These are phyloP conservation scores for Coilia nasus DNA, from an alignment of 2,797 vertebrate genomes.

Conservation along the genomic window DNA sequence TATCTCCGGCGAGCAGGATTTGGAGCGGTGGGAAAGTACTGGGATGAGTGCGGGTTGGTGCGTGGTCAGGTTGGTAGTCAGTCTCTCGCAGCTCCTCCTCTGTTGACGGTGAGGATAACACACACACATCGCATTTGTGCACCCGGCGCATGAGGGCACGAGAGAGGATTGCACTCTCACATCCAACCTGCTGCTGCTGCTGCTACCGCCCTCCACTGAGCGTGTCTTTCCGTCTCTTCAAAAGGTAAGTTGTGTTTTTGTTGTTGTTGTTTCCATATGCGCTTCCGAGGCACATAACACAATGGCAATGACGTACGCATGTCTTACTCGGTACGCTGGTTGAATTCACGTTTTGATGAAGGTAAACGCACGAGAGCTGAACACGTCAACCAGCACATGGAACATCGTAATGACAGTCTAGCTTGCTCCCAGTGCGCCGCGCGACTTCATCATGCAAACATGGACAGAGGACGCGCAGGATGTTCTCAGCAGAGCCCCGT, in stretches of 20 bases:
- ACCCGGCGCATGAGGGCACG: conserved; percentile 68
- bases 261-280: background rate
- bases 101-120: conserved; percentile 59
- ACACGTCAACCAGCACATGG: background rate
- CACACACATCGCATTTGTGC: background rate
- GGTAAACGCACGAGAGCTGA: background rate
- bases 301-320: background rate
- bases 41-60: conserved; percentile 66
- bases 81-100: conserved; percentile 72
- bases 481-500: background rate
- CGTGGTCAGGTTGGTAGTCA: conserved; percentile 14
- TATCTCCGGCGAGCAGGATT: conserved; percentile 50
- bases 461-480: background rate
- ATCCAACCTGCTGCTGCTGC: conserved; percentile 62
- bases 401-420: conserved; percentile 15
- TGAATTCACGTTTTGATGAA: background rate
- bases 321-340: background rate
- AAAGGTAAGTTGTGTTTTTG: conserved; percentile 35
- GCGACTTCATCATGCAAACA: conserved; percentile 12
- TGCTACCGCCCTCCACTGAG: conserved; percentile 42
- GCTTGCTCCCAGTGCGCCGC: background rate
- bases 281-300: background rate
- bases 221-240: conserved; percentile 58
- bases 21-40: conserved; percentile 55
- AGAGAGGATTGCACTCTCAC: conserved; percentile 65